Evolutionary conservation across 2,113 vertebrate genomes (phyloP).

Genomic region (Ibidorhyncha struthersii): DNA sequence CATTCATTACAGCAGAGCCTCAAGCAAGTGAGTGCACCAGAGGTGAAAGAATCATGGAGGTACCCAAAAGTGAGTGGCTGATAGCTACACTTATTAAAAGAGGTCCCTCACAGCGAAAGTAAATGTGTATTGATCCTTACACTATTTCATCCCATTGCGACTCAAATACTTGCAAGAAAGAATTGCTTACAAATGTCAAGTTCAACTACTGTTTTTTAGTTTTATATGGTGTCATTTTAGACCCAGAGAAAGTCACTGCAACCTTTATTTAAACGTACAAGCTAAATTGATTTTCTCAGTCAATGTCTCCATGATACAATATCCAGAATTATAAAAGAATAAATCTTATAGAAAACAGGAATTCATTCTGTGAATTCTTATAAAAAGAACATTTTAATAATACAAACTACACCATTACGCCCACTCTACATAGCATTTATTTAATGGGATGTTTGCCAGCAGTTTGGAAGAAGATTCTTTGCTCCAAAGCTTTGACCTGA

Average conservation of each 20-base stretch:
- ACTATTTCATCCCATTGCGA: not conserved
- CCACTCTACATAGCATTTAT: not conserved
- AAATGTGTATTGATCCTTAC: rapidly evolving
- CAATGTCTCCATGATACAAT: not conserved
- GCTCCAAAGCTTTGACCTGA: not conserved
- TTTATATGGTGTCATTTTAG: not conserved
- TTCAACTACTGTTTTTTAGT: not conserved
- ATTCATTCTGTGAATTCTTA: not conserved
- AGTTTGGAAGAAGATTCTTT: not conserved
- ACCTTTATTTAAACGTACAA: not conserved
- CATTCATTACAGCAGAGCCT: not conserved
- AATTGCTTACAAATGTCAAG: not conserved
- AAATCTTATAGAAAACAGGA: not conserved
- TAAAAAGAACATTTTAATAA: not conserved
- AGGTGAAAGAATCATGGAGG: not conserved
- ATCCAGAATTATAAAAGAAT: not conserved
- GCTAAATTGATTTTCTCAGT: not conserved
- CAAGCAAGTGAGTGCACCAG: not conserved
- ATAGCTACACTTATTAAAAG: not conserved
- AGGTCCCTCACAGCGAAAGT: not conserved
- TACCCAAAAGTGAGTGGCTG: not conserved
- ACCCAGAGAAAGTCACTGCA: not conserved
- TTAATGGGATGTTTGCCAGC: rapidly evolving
- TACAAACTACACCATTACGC: not conserved
- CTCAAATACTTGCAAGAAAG: not conserved